Base-by-base conservation (phyloP, 2,888 invertebrate species). In the Drosophila nr. perissopoda region DNA sequence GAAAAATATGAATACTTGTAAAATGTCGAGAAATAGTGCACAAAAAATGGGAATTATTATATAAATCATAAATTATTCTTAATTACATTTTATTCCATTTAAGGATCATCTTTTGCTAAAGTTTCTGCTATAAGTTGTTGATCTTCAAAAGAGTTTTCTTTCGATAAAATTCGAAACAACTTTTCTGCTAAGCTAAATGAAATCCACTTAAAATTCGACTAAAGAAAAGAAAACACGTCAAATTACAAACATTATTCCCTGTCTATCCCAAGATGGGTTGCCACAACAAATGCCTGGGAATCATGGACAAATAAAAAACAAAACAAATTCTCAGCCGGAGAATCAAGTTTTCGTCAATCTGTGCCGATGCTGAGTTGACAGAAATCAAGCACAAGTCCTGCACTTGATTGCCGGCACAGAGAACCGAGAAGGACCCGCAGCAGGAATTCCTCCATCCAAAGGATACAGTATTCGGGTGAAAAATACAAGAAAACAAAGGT, bases 311-410 rank as follows among this genome's bases (percentile, higher is more conserved):
- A 7, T 5, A 31, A 25, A 21, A 40, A 42, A n/a, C 1, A 40
- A n/a, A 67, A 59, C 27, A 13, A 54, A 42, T 63, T 21, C 25
- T 42, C 58, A 70, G 64, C 61, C 51, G 40, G 65, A 60, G 71
- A 84, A 80, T 85, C 88, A 68, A 74, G 75, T 83, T 88, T 85
- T 67, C 57, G 40, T 53, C 74, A 70, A 79, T 64, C 62, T 69
- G 61, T 63, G 16, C 40, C 25, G 46, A 1, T 46, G 70, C 77
- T 88, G 88, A 82, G 75, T 84, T 82, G 83, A 80, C 88, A 80
- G 83, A 84, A 88, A 84, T 88, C 83, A 84, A 88, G 75, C 75
- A 74, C 70, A 74, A 70, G 59, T 59, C 57, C 46, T 61, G 74
- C 74, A 84, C 83, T 84, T 84, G 83, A 83, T 83, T 77, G 58